Evolutionary conservation across 2,113 vertebrate genomes (phyloP).

Genomic region (Petromus typicus): DNA sequence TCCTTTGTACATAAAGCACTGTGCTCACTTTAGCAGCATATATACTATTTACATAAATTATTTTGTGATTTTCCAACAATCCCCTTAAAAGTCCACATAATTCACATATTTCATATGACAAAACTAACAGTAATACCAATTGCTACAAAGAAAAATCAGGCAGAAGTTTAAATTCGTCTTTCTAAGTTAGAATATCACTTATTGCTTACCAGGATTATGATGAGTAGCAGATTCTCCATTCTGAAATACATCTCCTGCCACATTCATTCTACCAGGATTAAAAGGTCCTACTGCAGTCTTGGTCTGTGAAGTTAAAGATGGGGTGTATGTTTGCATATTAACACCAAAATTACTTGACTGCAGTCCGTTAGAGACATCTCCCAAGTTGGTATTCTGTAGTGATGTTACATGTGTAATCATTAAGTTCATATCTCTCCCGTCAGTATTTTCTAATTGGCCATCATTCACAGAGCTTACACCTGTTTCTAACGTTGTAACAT

Average conservation of each 20-base stretch:
- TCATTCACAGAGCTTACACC: conserved; percentile 88
- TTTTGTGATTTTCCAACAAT: not conserved
- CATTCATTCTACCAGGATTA: conserved; percentile 95
- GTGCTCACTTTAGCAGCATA: too few relatives aligned
- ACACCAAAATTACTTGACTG: conserved; percentile 96
- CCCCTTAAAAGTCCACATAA: conserved; percentile 3
- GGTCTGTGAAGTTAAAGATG: conserved; percentile 91
- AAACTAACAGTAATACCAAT: not conserved
- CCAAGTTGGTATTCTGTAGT: conserved; percentile 91
- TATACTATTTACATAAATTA: not conserved
- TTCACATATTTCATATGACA: not conserved
- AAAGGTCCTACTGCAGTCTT: conserved; percentile 93
- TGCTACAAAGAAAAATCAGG: not conserved
- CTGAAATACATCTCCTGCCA: conserved; percentile 93
- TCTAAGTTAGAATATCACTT: not conserved
- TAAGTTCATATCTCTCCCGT: conserved; percentile 94
- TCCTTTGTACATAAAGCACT: not conserved
- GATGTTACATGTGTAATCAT: conserved; percentile 99
- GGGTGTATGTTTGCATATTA: conserved; percentile 92
- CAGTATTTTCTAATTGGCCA: conserved; percentile 86
- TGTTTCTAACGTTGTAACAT: conserved; percentile 96
- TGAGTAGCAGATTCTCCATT: conserved; percentile 96
- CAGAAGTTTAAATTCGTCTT: conserved; percentile 16
- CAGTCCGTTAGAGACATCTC: conserved; percentile 93
- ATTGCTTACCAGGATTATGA: conserved; percentile 92